Base-by-base conservation (phyloP, 2,113 vertebrate species). In the Engraulis encrasicolus region DNA sequence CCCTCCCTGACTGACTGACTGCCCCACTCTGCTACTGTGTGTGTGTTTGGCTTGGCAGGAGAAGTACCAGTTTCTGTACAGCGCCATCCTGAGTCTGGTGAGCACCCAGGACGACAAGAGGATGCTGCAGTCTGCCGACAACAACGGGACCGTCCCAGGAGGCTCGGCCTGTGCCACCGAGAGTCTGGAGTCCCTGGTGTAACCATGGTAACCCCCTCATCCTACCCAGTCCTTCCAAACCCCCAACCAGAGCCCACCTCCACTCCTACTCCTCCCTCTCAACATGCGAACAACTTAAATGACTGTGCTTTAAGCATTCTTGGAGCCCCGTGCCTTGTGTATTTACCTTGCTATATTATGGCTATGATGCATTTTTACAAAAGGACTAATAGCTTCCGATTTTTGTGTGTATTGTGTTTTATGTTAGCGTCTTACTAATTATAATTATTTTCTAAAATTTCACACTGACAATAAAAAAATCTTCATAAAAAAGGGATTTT, bases 51-150 rank as follows among this genome's bases (percentile, higher is more conserved):
- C n/a, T 78, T 81, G 40, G 80, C 88, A 99, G 98, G 98, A 99
- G 12, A 97, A 99, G 89, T 98, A 96, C 88, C 97, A 98, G 91
- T 98, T 99, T 92, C 95, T 99, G 79, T 99, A 99, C 94, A 97
- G 96, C 95, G 96, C 97, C 81, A 94, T 99, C 87, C 96, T 99
- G 91, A 99, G 97, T 92, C 95, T 99, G 27, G 95, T 99, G 50
- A 95, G 96, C 88, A 96, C 94, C 12, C 95, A 96, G 84, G 97
- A 99, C 91, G 97, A 98, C 54, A 92, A 97, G 92, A 95, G 95
- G 81, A 94, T 94, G 2, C 94, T 95, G 9, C 94, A 94, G 83
- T 96, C 95, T 17, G 91, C 96, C 58, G 96, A 98, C 88, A 96
- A 95, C 90, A 98, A 97, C 0, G 96, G 96, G 0, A 93, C 94